phyloP scores from a whole-genome alignment of 2,888 invertebrate genomes.

The Dioctria rufipes region DNA sequence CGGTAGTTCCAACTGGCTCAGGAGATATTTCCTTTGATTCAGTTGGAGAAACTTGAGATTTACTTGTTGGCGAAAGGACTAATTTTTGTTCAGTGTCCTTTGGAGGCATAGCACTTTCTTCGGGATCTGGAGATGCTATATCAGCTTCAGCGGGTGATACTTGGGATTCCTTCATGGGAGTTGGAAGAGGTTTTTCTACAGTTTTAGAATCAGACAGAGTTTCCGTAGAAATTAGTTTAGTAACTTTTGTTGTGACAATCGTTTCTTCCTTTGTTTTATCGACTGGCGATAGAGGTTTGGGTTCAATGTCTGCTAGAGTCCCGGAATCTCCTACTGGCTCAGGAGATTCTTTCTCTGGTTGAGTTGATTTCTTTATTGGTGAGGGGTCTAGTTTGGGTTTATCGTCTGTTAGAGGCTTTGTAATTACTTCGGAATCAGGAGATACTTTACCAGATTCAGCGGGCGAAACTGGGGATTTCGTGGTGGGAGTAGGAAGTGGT shows the following conservation, averaged over 20 bases:
- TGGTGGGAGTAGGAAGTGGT: too few species aligned
- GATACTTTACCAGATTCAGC: not conserved
- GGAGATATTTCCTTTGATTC: not conserved
- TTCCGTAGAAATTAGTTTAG: too few species aligned
- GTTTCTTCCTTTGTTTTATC: not conserved
- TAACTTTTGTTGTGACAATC: not conserved
- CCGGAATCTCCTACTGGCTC: too few species aligned
- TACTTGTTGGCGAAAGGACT: too few species aligned
- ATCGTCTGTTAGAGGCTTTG: not conserved
- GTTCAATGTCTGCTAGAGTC: too few species aligned
- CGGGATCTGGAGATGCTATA: not conserved
- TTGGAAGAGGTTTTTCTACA: not conserved
- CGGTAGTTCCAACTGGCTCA: not conserved
- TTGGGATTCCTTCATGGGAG: not conserved
- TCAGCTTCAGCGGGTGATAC: not conserved
- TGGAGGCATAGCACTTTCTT: not conserved
- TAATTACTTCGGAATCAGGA: not conserved
- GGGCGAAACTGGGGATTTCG: not conserved
- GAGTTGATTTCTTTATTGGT: too few species aligned
- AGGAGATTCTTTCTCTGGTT: too few species aligned
- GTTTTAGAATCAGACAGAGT: too few species aligned
- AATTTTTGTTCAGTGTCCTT: too few species aligned
- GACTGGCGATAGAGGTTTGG: too few species aligned
- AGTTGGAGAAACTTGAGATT: too few species aligned
- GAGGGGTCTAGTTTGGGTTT: too few species aligned